phyloP scores from a whole-genome alignment of 2,797 vertebrate species.

The Prionace glauca region DNA sequence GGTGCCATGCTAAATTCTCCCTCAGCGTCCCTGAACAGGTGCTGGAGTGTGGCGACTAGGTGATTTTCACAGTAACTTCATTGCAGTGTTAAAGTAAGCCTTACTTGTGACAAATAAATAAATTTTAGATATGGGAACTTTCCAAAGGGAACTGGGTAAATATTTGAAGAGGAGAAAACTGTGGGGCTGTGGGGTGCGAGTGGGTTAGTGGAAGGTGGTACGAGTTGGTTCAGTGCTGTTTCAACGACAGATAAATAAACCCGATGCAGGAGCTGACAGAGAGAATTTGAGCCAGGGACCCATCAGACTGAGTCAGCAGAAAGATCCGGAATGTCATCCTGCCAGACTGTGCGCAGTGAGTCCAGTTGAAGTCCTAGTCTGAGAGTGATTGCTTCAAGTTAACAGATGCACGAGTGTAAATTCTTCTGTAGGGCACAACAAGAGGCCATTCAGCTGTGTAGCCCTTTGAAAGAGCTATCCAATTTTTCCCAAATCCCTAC shows the following conservation, averaged over 20 bases:
- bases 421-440: neutral
- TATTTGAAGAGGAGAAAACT: neutral
- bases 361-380: neutral
- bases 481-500: neutral
- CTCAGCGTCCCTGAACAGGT: too few relatives aligned
- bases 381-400: neutral
- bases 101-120: too few relatives aligned
- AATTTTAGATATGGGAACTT: neutral
- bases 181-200: neutral
- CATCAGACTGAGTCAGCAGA: neutral
- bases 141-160: neutral
- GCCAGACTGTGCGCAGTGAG: neutral
- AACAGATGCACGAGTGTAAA: neutral
- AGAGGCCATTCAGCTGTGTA: neutral
- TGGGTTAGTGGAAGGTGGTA: neutral
- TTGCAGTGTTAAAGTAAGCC: too few relatives aligned
- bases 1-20: too few relatives aligned
- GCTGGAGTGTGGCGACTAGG: too few relatives aligned
- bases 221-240: neutral
- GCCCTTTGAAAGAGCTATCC: neutral
- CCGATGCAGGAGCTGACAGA: neutral
- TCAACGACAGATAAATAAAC: neutral
- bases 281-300: neutral
- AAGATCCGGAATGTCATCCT: neutral
- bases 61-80: too few relatives aligned